These are phyloP conservation scores for Megalops cyprinoides DNA, from an alignment of 2,797 vertebrate genomes.

Conservation along the genomic window DNA sequence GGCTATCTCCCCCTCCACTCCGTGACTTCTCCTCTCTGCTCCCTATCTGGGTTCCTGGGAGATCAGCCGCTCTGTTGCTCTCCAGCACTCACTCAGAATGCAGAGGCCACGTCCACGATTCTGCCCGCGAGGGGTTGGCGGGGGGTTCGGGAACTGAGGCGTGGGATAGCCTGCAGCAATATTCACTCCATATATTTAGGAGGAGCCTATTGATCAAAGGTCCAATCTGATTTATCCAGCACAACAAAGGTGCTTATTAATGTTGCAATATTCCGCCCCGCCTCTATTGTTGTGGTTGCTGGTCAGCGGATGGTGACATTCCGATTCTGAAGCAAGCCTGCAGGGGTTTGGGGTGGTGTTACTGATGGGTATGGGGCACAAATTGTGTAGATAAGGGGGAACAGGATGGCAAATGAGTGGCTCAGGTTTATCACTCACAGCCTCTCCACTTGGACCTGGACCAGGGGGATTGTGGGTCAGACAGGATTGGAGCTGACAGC, in stretches of 20 bases:
- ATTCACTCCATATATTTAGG: background rate
- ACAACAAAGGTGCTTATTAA: background rate
- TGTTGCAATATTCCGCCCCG: background rate
- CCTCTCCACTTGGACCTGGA: background rate
- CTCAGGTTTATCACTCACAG: background rate
- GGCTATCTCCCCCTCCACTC: slow-evolving; percentile 4
- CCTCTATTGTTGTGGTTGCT: background rate
- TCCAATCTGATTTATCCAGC: slow-evolving; percentile 13
- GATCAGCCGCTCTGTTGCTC: background rate
- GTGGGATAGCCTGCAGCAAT: background rate
- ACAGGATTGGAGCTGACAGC: background rate
- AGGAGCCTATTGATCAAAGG: background rate
- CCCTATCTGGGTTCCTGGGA: slow-evolving; percentile 21
- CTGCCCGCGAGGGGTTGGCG: background rate
- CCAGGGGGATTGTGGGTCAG: background rate
- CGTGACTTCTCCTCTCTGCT: background rate
- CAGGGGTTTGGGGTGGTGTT: background rate
- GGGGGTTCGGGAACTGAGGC: background rate
- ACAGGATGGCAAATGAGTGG: too few relatives aligned
- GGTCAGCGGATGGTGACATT: background rate
- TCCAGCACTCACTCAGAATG: background rate
- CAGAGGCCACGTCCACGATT: background rate
- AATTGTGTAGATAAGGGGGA: background rate
- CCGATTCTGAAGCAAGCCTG: slow-evolving; percentile 6
- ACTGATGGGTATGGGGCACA: background rate